Evolutionary conservation across 2,888 invertebrate genomes (phyloP), one percentile per base, ranked within the genome.

Genomic region (Andrena flavipes): DNA sequence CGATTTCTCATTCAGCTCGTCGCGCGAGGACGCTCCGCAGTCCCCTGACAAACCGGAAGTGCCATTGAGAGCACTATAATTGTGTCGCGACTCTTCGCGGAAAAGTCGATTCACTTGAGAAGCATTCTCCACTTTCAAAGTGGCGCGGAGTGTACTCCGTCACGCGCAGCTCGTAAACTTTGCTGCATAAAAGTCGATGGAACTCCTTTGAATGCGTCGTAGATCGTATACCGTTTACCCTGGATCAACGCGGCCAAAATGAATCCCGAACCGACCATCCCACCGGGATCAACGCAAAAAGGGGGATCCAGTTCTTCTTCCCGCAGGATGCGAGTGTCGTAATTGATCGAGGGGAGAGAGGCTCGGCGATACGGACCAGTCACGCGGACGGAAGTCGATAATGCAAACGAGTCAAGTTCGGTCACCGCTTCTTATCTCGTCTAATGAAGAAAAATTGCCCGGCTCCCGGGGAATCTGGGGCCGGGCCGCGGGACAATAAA

Each of bases 391-490:
- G 72, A 80, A 80, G 80, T 72, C 80, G 78, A 80, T 72, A 78
- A 84, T 84, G 76, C 71, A 63, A 69, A 68, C 73, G 82, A 71
- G 69, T 71, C 80, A 26, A 60, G 79, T 23, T 54, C 68, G 63
- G 71, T 60, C 64, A 73, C 67, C 54, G 60, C 63, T 71, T 80
- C 80, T 82, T 75, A 82, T 82, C 82, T 60, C 35, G 35, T 23
- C 75, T 75, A 75, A 75, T 75, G 80, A 82, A 75, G 82, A 80
- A 80, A 80, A 82, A 82, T 82, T 68, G 33, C 67, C 49, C 8
- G 49, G 64, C 65, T 68, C 72, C 13, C 77, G 54, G 16, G 42
- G 56, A 77, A 68, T 49, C 54, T 5, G 49, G 49, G 33, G 35
- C 30, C 70, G 56, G 56, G 5, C 26, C 48, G 13, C 35, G 65